Conservation (phyloP, 2,113 vertebrate genomes). For the Pungitius pungitius region DNA sequence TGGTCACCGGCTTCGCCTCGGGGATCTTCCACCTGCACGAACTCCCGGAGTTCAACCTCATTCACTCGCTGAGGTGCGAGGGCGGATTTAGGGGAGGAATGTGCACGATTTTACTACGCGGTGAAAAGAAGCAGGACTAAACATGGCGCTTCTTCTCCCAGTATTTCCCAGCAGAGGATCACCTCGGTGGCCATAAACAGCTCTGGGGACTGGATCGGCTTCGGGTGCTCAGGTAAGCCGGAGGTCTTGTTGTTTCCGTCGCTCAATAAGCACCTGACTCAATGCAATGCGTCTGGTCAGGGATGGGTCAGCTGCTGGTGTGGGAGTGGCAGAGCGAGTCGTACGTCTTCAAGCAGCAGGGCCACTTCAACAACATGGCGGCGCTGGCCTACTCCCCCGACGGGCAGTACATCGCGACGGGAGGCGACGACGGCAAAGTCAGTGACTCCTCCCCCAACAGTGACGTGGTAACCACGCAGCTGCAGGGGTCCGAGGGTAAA, state of each 20-base stretch:
- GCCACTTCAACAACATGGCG: slow-evolving; percentile 97
- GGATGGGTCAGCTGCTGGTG: slow-evolving; percentile 94
- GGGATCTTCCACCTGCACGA: slow-evolving; percentile 96
- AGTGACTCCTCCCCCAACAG: slow-evolving; percentile 31
- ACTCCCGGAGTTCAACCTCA: slow-evolving; percentile 93
- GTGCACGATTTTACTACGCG: neutral
- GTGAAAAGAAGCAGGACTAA: neutral
- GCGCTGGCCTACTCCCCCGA: slow-evolving; percentile 92
- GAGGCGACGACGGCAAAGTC: slow-evolving; percentile 95
- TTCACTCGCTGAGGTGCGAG: slow-evolving; percentile 97
- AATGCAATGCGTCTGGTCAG: slow-evolving; percentile 60
- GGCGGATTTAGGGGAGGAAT: slow-evolving; percentile 35
- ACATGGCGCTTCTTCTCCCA: slow-evolving; percentile 53
- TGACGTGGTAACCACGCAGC: too few relatives aligned
- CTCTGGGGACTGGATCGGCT: slow-evolving; percentile 95
- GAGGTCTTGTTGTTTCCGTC: neutral
- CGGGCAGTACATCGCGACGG: slow-evolving; percentile 91
- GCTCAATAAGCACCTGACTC: too few relatives aligned
- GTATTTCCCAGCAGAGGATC: slow-evolving; percentile 94
- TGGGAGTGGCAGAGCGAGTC: slow-evolving; percentile 99
- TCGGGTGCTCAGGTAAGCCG: slow-evolving; percentile 94
- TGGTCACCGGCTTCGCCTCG: slow-evolving; percentile 94
- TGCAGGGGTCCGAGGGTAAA: neutral
- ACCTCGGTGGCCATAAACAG: slow-evolving; percentile 86
- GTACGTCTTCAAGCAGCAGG: slow-evolving; percentile 96